Conservation (phyloP, 2,888 invertebrate genomes). For the Parnassius mnemosyne region DNA sequence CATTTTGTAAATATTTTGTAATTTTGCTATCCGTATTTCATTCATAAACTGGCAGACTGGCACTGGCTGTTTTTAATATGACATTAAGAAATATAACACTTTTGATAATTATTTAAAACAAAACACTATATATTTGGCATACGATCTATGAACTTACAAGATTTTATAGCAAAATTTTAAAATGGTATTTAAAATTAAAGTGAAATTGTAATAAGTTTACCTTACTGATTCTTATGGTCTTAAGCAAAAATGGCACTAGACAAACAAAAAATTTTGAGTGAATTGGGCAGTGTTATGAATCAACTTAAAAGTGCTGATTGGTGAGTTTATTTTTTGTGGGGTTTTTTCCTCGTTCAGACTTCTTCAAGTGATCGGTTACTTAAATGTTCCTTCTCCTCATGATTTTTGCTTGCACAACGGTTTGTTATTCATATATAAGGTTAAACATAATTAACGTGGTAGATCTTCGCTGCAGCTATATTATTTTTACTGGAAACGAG, state of each 20-base stretch:
- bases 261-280: constrained; percentile 62
- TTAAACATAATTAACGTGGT: too few species aligned
- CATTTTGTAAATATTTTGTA: too few species aligned
- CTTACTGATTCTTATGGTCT: constrained; percentile 4
- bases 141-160: constrained; percentile 15
- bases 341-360: too few species aligned
- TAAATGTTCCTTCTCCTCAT: too few species aligned
- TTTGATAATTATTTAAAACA: constrained; percentile 12
- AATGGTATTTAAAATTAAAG: constrained; percentile 15
- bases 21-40: too few species aligned
- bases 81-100: not conserved
- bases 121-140: constrained; percentile 12
- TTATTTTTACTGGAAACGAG: too few species aligned
- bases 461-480: too few species aligned
- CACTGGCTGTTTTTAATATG: not conserved
- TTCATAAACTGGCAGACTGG: not conserved
- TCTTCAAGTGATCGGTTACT: too few species aligned
- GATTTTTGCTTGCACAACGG: too few species aligned
- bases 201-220: not conserved
- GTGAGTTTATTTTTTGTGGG: constrained; percentile 41
- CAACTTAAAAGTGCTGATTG: constrained; percentile 72
- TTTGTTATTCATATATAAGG: too few species aligned
- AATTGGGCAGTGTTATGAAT: constrained; percentile 71
- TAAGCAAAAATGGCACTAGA: constrained; percentile 23
- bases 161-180: constrained; percentile 20